Evolutionary conservation across 2,888 invertebrate species (phyloP).

Genomic region (Morinoia aosen): DNA sequence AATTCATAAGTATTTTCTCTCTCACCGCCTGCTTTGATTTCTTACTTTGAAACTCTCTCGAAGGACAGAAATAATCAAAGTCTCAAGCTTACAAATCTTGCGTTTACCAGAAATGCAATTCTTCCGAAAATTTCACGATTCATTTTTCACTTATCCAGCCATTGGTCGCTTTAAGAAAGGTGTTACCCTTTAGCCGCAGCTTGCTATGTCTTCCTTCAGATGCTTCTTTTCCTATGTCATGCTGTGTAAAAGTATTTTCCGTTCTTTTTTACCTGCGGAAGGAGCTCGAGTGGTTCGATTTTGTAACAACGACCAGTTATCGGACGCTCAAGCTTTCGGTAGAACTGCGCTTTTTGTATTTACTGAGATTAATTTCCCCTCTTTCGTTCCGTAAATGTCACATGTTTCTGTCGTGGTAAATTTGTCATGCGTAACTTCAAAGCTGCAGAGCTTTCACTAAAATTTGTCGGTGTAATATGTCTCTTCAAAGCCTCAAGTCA

Average conservation of each 20-base stretch:
- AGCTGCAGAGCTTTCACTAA: neutral
- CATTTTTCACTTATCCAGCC: neutral
- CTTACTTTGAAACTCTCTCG: neutral
- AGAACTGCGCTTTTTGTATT: neutral
- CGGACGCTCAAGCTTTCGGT: neutral
- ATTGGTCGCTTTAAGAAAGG: too few relatives aligned
- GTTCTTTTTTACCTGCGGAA: neutral
- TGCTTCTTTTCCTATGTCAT: neutral
- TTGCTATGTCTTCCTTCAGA: neutral
- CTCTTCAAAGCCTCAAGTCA: too few relatives aligned
- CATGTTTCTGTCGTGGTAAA: neutral
- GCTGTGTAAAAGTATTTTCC: neutral
- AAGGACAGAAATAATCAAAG: neutral
- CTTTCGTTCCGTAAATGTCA: neutral
- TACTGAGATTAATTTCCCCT: neutral
- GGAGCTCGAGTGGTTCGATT: neutral
- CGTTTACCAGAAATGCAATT: neutral
- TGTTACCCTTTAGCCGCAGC: neutral
- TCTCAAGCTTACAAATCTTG: neutral
- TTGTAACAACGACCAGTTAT: neutral
- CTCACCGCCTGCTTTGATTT: slow-evolving; percentile 1
- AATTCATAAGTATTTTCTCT: neutral
- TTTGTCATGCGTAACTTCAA: neutral
- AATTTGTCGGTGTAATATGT: neutral
- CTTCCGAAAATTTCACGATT: neutral